A percentile compares a stretch with the other conserved stretches of the same genome.
Conservation (phyloP, 2,113 vertebrate genomes). For the Fulica atra region DNA sequence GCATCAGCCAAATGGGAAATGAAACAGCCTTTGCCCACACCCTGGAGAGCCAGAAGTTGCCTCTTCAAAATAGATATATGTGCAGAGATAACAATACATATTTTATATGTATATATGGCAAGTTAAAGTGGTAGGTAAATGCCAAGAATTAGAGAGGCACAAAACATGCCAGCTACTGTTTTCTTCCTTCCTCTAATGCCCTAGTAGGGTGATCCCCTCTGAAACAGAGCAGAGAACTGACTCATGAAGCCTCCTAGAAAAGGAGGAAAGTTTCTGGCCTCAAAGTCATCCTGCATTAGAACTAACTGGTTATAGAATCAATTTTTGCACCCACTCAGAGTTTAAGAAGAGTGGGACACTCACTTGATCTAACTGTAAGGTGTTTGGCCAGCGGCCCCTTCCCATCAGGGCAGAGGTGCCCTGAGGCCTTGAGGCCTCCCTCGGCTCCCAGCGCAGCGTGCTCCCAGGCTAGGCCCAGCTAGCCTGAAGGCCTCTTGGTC, state of each 20-base stretch:
- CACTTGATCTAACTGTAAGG: neutral
- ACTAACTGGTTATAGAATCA: neutral
- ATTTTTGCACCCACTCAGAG: neutral
- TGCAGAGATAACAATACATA: neutral
- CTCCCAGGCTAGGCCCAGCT: neutral
- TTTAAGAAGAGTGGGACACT: neutral
- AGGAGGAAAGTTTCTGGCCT: neutral
- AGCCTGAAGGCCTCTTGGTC: accelerated
- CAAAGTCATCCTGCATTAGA: neutral
- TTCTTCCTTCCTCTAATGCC: neutral
- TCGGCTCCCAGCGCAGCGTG: accelerated
- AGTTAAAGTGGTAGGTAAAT: neutral
- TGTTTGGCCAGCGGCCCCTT: neutral
- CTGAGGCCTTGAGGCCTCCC: accelerated
- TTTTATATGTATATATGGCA: neutral
- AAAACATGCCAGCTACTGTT: neutral
- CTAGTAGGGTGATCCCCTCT: neutral
- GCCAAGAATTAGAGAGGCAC: neutral
- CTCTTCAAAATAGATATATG: neutral
- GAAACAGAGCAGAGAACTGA: neutral
- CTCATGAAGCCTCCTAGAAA: neutral
- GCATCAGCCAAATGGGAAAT: neutral
- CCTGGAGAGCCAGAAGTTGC: neutral
- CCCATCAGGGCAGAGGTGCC: neutral
- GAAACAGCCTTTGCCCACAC: neutral